Evolutionary conservation across 2,888 invertebrate genomes (phyloP).

Genomic region (Cosmopolites sordidus): DNA sequence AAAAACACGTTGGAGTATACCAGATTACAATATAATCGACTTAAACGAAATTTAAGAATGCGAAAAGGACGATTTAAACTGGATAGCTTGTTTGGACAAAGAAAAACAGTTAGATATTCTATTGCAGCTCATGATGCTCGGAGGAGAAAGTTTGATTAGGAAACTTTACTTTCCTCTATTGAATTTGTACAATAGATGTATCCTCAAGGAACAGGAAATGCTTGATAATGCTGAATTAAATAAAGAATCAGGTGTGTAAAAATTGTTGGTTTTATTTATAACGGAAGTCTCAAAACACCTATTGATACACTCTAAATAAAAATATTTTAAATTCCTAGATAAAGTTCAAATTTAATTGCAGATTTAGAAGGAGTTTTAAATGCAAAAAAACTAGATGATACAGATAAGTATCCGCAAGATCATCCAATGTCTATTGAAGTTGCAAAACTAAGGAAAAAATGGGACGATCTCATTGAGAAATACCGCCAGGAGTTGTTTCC

Average conservation of each 20-base stretch:
- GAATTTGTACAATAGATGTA: constrained; percentile 22
- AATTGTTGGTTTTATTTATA: no score
- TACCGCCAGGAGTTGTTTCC: constrained; percentile 22
- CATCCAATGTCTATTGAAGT: constrained; percentile 31
- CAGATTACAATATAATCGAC: no score
- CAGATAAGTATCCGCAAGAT: constrained; percentile 23
- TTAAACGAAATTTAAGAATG: no score
- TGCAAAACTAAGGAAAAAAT: constrained; percentile 29
- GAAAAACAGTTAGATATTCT: constrained; percentile 27
- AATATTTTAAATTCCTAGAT: no score
- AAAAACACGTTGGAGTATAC: no score
- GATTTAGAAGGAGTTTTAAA: constrained; percentile 8
- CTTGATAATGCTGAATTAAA: not conserved
- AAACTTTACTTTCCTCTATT: constrained; percentile 29
- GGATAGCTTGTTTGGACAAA: constrained; percentile 29
- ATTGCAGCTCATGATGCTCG: constrained; percentile 23
- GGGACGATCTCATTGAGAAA: constrained; percentile 29
- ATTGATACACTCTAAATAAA: no score
- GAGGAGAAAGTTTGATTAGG: constrained; percentile 26
- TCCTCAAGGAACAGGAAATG: constrained; percentile 1
- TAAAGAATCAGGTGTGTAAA: no score
- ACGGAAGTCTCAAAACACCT: no score
- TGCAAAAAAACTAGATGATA: constrained; percentile 13
- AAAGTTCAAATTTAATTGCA: not conserved
- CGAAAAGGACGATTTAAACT: constrained; percentile 27